Conservation (phyloP, 2,113 vertebrate species). For the Coregonus clupeaformis region DNA sequence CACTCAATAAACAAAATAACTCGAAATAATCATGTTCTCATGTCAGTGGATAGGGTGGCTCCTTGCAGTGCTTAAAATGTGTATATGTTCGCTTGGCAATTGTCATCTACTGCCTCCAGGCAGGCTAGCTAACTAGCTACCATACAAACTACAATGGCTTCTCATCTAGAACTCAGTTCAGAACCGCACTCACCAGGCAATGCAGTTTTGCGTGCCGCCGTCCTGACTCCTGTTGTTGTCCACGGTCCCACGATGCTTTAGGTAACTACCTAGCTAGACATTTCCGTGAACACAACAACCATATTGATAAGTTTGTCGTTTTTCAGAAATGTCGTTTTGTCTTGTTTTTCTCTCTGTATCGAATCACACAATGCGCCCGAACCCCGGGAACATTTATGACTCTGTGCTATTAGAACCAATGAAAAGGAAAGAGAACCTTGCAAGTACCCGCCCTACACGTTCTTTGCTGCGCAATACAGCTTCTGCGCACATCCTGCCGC, state of each 20-base stretch:
- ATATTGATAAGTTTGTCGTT: not conserved
- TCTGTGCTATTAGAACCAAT: conserved; percentile 51
- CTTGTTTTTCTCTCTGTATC: conserved; percentile 30
- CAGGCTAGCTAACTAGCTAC: not conserved
- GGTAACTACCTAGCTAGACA: not conserved
- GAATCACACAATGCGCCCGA: conserved; percentile 63
- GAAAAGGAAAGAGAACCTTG: conserved; percentile 12
- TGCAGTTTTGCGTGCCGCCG: not conserved
- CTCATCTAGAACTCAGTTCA: not conserved
- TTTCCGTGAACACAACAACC: not conserved
- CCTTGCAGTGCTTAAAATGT: too few species aligned
- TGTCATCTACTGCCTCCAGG: too few species aligned
- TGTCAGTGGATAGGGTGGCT: too few species aligned
- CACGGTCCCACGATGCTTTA: too few species aligned
- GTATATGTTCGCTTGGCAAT: too few species aligned
- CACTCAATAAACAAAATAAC: too few species aligned
- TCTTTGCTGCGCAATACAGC: conserved; percentile 19
- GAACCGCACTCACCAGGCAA: conserved; percentile 1
- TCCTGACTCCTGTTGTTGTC: not conserved
- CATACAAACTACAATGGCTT: not conserved
- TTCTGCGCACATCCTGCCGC: conserved; percentile 17
- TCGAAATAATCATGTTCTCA: too few species aligned
- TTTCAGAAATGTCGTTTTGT: not conserved
- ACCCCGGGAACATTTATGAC: conserved; percentile 43
- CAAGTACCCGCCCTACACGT: conserved; percentile 42